A percentile compares a stretch with the other conserved stretches of the same genome.
Conservation (phyloP, 30 jellyfish, hydroid and myxozoan species). For the Cassiopea xamachana region DNA sequence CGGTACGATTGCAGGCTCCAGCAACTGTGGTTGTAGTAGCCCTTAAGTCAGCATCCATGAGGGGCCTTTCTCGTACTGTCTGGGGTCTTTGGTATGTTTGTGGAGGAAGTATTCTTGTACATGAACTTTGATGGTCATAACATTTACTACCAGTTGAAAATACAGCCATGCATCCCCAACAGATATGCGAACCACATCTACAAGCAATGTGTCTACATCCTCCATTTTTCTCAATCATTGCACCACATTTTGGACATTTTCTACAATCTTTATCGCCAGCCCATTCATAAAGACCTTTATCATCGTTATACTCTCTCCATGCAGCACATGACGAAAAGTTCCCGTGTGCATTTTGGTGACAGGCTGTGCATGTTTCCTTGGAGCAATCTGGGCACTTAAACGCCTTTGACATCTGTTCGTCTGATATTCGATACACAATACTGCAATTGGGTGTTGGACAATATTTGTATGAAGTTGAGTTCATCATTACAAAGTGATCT, state of each 20-base stretch:
- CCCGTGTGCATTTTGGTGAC: conserved; percentile 38
- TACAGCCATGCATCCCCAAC: conserved; percentile 66
- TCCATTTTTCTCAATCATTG: conserved; percentile 55
- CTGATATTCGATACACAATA: conserved; percentile 44
- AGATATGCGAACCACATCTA: conserved; percentile 57
- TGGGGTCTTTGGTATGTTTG: not conserved
- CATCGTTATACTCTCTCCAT: conserved; percentile 24
- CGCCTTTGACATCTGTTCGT: conserved; percentile 11
- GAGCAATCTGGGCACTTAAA: conserved; percentile 48
- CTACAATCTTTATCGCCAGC: conserved; percentile 12
- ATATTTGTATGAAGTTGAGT: conserved; percentile 25
- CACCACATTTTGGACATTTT: conserved; percentile 59
- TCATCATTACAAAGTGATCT: conserved; percentile 21
- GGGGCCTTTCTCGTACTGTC: not conserved
- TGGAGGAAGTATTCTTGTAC: not conserved
- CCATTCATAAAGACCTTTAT: conserved; percentile 45
- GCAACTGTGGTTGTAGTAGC: not conserved
- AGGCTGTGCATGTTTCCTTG: conserved; percentile 38
- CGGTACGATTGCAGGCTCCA: too few relatives aligned
- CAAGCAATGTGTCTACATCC: conserved; percentile 70
- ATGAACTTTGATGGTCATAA: not conserved
- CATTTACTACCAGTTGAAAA: conserved; percentile 14
- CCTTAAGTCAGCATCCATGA: not conserved
- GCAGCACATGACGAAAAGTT: conserved; percentile 5
- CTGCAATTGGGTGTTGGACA: conserved; percentile 68